Evolutionary conservation across 2,113 vertebrate species (phyloP), one percentile per base, ranked within the genome.

Genomic region (Polypterus senegalus): DNA sequence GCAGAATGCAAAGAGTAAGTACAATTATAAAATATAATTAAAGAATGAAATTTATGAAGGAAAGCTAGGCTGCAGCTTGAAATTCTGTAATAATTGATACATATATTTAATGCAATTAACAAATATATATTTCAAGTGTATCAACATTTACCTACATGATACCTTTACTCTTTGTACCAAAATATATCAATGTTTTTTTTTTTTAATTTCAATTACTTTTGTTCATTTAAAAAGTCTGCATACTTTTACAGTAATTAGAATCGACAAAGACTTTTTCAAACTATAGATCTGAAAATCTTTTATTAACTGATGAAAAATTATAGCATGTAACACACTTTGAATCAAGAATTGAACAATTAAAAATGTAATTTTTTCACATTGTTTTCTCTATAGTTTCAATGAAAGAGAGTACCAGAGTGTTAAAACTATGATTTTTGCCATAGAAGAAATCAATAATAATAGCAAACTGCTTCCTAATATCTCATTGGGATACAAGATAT

Each of bases 381-480:
- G 51, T 48, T 43, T 64, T 44, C 57, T 68, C 9, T 60, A 9
- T 66, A 55, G 54, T 55, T 55, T 55, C 10, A 55, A 55, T 55
- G 10, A 9, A 5, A 10, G 4, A 8, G 54, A 55, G 43, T 55
- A 11, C 10, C 54, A 55, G 3, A 11, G 4, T 55, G 54, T 27
- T 2, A 9, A 83, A 65, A 67, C 78, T n/a, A 86, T 88, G 84
- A 83, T 81, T 45, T 86, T 84, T 73, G 74, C 84, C 44, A 77
- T 85, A 68, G 78, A 83, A 49, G 83, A 88, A 72, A 84, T 88
- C 46, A 88, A 88, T 70, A 67, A 70, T 51, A 65, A 77, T 59
- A n/a, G 54, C 43, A 51, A 8, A 47, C 65, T 88, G 9, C 76
- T 88, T 52, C 81, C 83, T 55, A 82, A 86, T 48, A 62, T 84